Base-by-base conservation (phyloP, 2,797 vertebrate genomes). In the Carapus acus region DNA sequence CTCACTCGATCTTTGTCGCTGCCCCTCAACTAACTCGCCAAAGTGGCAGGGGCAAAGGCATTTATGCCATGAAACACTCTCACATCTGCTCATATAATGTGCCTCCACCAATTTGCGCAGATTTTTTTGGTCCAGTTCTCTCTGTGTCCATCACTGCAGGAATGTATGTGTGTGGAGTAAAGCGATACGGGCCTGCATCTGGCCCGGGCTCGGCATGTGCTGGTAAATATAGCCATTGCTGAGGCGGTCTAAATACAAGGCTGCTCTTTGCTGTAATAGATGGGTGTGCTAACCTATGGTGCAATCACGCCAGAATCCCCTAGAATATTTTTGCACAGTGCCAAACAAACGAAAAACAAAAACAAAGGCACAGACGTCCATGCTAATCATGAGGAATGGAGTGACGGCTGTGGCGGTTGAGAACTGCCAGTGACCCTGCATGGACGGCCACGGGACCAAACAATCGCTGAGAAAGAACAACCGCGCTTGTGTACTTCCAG, bases 191-290 rank as follows among this genome's bases (percentile, higher is more conserved):
- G 74, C 69, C 81, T 39, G 65, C 52, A 80, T 73, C 59, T 69
- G 78, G 81, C 76, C 78, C 65, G 4, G 38, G 67, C 56, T 20
- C 69, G 76, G 83, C 88, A 89, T 90, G 83, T 73, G 72, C 84
- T 67, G 87, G 88, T 90, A 92, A 94, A 91, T 89, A 91, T 93
- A 92, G 89, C 77, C 56, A 73, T 87, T 83, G 84, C 88, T 81
- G 85, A 90, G 88, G 89, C 83, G 76, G 70, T 79, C 77, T 93
- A 94, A 94, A 92, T 93, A 91, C 77, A 91, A 88, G 88, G 66
- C 88, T 90, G 73, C 40, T 77, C 89, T 88, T 16, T 61, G 79
- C 86, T 84, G 85, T 92, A 94, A 91, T 92, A 85, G 90, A 87
- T 90, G 87, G 87, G 89, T 90, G 86, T 86, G 85, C 86, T 89